A percentile compares a stretch with the other conserved stretches of the same genome.
Evolutionary conservation across 2,888 invertebrate genomes (phyloP).

Genomic region (Leptinotarsa juncta): DNA sequence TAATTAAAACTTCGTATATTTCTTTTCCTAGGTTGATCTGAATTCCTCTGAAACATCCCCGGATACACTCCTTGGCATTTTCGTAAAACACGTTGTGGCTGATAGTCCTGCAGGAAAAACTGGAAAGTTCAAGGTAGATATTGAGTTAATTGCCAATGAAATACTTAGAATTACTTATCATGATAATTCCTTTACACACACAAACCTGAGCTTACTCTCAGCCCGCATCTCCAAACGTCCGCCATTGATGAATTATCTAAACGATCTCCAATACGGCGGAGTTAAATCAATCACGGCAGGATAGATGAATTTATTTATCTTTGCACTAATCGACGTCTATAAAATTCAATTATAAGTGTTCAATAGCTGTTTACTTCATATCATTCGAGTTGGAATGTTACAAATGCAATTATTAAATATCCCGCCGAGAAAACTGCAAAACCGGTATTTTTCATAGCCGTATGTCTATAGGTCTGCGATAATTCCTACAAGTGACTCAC

Average conservation of each 20-base stretch:
- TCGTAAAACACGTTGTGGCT: conserved; percentile 95
- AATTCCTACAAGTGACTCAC: no score
- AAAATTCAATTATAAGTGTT: background rate
- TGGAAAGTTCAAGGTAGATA: conserved; percentile 82
- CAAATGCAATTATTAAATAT: background rate
- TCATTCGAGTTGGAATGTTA: background rate
- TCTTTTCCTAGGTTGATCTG: conserved; percentile 74
- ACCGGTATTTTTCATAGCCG: no score
- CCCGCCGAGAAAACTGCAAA: no score
- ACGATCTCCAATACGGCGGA: background rate
- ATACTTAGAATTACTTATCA: background rate
- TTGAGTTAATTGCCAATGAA: background rate
- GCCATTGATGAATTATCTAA: background rate
- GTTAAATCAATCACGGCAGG: conserved; percentile 2
- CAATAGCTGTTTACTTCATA: background rate
- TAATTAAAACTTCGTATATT: no score
- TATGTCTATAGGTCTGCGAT: no score
- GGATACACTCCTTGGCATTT: conserved; percentile 89
- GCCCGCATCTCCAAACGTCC: background rate
- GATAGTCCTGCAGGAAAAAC: conserved; percentile 93
- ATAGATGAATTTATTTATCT: conserved; percentile 2
- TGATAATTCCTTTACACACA: no score
- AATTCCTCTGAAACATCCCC: conserved; percentile 71
- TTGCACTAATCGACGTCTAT: background rate
- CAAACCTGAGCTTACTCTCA: no score